Evolutionary conservation across 2,888 invertebrate genomes (phyloP), one percentile per base, ranked within the genome.

Genomic region (Cerastis rubricosa): DNA sequence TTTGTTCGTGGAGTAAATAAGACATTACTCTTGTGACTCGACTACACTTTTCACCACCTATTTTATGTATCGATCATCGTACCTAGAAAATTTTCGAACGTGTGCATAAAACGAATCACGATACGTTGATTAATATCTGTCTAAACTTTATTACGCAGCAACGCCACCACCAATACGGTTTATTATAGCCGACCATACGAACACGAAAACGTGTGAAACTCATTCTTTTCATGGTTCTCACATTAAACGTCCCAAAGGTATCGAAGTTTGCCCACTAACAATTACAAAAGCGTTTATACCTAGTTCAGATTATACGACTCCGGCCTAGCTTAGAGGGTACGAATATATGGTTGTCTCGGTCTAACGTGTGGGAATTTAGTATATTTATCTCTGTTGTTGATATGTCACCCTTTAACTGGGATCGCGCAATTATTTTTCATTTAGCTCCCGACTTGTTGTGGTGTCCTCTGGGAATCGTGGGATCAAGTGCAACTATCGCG

Each of bases 361-460:
- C 86, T 85, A 71, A 77, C 85, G 35, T n/a, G 71, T 71, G 35
- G 29, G 29, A 19, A 59, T 77, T 80, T 8, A 5, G 63, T 85
- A 83, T 87, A 70, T 63, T 81, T 88, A 80, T 88, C 82, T 86
- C 87, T 81, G 76, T 83, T 67, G 59, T 65, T 49, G 70, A 88
- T 78, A 88, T 85, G 76, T 90, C 87, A 87, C 90, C 89, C 91
- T 90, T 88, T 88, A 77, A 75, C 76, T 59, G 69, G 76, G 80
- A 78, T 86, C 89, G 86, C 89, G 92, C 94, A 95, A 96, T 96
- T 96, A 96, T 96, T 95, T 96, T 96, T 96, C 95, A 96, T 96
- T 96, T 96, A 96, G 94, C 93, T 77, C 79, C 78, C 83, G 81
- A 93, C 93, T 94, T 93, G 94, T 92, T 91, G 92, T 92, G 86